These are phyloP conservation scores for Leiothrix lutea DNA, from an alignment of 2,113 vertebrate species.

Conservation along the genomic window DNA sequence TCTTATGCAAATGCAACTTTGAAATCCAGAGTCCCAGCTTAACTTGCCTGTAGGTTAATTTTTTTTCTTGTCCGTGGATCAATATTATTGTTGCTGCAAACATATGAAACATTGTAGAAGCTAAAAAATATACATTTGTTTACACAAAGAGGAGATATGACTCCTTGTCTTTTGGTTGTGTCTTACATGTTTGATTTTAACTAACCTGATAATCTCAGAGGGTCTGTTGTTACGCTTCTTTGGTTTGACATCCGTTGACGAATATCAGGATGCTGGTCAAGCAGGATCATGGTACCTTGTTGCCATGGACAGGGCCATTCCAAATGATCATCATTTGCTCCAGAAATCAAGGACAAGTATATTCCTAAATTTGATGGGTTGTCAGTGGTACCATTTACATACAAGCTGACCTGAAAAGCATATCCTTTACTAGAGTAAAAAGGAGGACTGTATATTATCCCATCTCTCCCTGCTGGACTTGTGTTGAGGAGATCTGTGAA, in stretches of 20 bases:
- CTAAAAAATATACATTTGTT: not conserved
- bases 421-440: constrained; percentile 87
- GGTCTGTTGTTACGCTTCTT: constrained; percentile 85
- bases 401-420: constrained; percentile 82
- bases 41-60: not conserved
- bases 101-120: not conserved
- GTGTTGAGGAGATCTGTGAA: constrained; percentile 76
- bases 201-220: constrained; percentile 68
- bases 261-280: constrained; percentile 89
- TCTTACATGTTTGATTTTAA: not conserved
- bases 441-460: constrained; percentile 78
- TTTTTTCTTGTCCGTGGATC: not conserved
- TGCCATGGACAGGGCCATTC: constrained; percentile 89
- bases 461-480: not conserved
- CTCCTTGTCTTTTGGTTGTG: not conserved
- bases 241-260: constrained; percentile 84
- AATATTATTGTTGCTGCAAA: not conserved
- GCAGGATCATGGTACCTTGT: constrained; percentile 81
- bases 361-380: constrained; percentile 66
- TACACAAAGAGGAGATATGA: not conserved
- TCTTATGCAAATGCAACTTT: not conserved
- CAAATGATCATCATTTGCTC: constrained; percentile 79
- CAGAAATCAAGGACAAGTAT: constrained; percentile 82
- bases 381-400: constrained; percentile 44
- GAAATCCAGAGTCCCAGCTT: not conserved